These are phyloP conservation scores for Naja naja DNA, from an alignment of 2,113 vertebrate species.

Conservation along the genomic window DNA sequence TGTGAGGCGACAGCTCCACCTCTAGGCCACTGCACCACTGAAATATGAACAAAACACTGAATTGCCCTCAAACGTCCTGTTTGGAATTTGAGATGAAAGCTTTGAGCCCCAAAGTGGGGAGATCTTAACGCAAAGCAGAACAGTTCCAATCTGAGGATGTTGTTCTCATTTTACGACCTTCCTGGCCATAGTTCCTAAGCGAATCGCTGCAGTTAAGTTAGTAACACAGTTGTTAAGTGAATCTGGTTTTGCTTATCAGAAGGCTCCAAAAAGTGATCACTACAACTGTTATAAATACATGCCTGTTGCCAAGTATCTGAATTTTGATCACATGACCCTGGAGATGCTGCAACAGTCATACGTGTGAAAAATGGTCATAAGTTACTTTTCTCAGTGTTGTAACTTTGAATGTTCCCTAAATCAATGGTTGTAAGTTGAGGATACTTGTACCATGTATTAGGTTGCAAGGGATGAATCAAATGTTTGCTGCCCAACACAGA, in stretches of 20 bases:
- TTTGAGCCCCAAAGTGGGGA: not conserved
- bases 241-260: not conserved
- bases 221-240: not conserved
- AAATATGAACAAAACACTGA: not conserved
- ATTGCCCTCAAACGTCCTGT: not conserved
- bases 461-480: not conserved
- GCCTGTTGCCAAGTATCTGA: no score
- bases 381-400: not conserved
- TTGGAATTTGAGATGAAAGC: not conserved
- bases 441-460: not conserved
- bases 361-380: not conserved
- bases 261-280: not conserved
- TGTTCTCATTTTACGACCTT: not conserved
- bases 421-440: not conserved
- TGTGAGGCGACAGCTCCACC: no score
- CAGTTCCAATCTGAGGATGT: no score
- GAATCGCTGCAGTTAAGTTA: not conserved
- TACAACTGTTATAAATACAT: no score
- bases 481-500: not conserved
- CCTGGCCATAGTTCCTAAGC: not conserved
- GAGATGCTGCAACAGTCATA: no score
- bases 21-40: no score
- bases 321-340: no score
- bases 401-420: not conserved
- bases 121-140: not conserved